Evolutionary conservation across 2,888 invertebrate species (phyloP), one percentile per base, ranked within the genome.

Genomic region (Scelioninae gen. 1): DNA sequence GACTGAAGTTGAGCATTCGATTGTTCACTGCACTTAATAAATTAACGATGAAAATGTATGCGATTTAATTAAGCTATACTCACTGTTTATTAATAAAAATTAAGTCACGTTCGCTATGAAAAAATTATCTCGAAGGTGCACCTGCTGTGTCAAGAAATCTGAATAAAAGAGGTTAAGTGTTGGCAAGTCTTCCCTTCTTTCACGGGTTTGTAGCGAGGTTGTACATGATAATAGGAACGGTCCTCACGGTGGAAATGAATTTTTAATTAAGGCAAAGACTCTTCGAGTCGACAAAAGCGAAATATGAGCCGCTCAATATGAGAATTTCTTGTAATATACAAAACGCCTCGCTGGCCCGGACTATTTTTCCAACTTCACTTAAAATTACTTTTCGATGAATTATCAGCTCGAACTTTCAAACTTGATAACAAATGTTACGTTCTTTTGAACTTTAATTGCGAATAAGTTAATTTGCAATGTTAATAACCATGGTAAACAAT

Each of bases 221-320:
- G 80, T 47, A 69, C 69, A 63, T 63, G 68, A 75, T 81, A 81
- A 81, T 81, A 76, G 75, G 81, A 81, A 76, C 76, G 76, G 83
- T 80, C 76, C 80, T 80, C 75, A 77, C 65, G 66, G 74, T 75
- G 74, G 71, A 74, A 77, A 84, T 84, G 77, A 69, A 84, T 81
- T 81, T 84, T 88, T 87, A 89, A 89, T 89, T 88, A 88, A 88
- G 85, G 84, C 86, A 85, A 87, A 86, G 87, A 85, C 80, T 77
- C 62, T 75, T 82, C 62, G 81, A 65, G 55, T 63, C 68, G 63
- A 74, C 62, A 62, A 69, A 75, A 55, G 80, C 58, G 80, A 43
- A 66, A 66, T 56, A 65, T 13, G 47, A 69, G 56, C 47, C 63
- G 80, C 66, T 74, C 80, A 43, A 79, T 68, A 55, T 13, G 55